These are phyloP conservation scores for Lycia hirtaria DNA, from an alignment of 2,888 invertebrate genomes.

Conservation along the genomic window DNA sequence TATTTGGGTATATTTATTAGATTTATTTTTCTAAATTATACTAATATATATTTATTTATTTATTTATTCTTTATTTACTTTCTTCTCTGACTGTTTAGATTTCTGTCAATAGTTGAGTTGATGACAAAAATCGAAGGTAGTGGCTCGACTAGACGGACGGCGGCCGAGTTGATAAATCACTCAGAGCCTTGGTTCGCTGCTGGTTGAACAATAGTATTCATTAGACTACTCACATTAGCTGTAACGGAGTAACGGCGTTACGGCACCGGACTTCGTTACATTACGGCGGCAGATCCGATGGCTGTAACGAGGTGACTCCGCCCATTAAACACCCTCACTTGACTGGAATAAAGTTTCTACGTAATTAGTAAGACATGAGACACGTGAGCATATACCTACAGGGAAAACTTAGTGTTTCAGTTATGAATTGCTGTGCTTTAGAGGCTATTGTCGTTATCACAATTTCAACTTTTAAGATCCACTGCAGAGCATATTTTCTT, in stretches of 20 bases:
- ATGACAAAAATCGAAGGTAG: too few species aligned
- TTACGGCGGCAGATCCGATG: constrained; percentile 1
- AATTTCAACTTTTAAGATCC: too few species aligned
- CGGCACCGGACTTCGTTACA: constrained; percentile 12
- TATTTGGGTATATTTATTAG: too few species aligned
- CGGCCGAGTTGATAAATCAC: too few species aligned
- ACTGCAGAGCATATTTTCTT: too few species aligned
- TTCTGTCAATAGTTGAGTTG: too few species aligned
- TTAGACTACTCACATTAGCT: constrained; percentile 10
- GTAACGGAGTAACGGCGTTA: constrained; percentile 14
- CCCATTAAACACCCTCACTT: constrained; percentile 4
- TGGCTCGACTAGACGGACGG: too few species aligned
- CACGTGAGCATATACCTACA: constrained; percentile 1
- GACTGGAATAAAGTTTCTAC: constrained; percentile 4
- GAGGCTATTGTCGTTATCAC: too few species aligned
- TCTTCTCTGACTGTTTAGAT: too few species aligned
- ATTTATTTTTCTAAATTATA: too few species aligned
- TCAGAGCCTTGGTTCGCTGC: not conserved
- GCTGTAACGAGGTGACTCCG: constrained; percentile 7
- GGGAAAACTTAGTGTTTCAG: not conserved
- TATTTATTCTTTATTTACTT: too few species aligned
- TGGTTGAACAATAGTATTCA: constrained; percentile 8
- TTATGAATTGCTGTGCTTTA: not conserved
- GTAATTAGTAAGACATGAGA: constrained; percentile 6
- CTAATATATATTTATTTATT: too few species aligned